Percentiles rank a stretch among this genome's conserved stretches.
phyloP scores from a whole-genome alignment of 2,888 invertebrate genomes.

The Folsomia manolachei region DNA sequence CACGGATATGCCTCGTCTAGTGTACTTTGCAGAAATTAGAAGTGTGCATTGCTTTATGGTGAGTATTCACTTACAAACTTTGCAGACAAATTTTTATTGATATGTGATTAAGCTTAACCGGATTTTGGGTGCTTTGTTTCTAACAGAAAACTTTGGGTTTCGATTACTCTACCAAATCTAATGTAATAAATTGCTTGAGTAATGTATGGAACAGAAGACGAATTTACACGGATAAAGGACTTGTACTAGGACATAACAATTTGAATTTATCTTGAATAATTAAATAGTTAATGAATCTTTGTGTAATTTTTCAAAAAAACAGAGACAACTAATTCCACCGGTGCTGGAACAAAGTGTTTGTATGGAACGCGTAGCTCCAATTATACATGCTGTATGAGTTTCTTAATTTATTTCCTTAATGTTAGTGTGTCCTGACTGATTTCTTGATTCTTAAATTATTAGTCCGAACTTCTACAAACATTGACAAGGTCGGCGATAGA shows the following conservation, averaged over 20 bases:
- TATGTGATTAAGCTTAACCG: too few species aligned
- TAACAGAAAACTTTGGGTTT: background rate
- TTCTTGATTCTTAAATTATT: background rate
- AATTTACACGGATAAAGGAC: background rate
- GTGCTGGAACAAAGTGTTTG: background rate
- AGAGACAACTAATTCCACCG: background rate
- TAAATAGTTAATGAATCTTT: background rate
- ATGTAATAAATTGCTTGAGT: background rate
- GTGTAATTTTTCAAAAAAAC: background rate
- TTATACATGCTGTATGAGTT: background rate
- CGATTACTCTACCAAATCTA: background rate
- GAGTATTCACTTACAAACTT: background rate
- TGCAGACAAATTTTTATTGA: too few species aligned
- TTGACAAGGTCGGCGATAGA: background rate
- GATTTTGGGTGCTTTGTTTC: too few species aligned
- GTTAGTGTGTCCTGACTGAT: background rate
- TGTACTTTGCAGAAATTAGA: background rate
- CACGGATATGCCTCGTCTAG: background rate
- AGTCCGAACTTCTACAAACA: slow-evolving; percentile 1
- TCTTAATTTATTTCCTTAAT: background rate
- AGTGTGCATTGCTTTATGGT: background rate
- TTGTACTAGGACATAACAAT: too few species aligned
- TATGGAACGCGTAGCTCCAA: background rate
- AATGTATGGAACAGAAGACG: slow-evolving; percentile 1
- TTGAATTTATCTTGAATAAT: slow-evolving; percentile 4